A percentile compares a stretch with the other conserved stretches of the same genome.
phyloP scores from a whole-genome alignment of 2,888 invertebrate species.

The Rosalia funebris region DNA sequence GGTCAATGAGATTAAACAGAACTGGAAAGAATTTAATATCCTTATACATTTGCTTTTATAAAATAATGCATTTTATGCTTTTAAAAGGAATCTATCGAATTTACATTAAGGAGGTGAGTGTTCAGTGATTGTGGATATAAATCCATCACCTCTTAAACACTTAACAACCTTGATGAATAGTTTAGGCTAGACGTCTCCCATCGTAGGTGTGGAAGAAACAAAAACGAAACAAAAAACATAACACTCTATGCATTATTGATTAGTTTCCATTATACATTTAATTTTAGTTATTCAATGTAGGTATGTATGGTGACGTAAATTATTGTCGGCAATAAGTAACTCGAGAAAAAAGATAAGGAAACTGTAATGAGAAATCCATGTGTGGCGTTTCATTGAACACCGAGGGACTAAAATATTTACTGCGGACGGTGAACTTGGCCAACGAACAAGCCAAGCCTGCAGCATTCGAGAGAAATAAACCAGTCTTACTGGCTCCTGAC shows the following conservation, averaged over 20 bases:
- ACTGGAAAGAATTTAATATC: background rate
- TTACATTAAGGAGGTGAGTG: too few species aligned
- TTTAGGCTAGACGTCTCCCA: conserved; percentile 18
- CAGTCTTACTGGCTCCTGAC: conserved; percentile 60
- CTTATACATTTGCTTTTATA: background rate
- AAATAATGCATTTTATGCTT: background rate
- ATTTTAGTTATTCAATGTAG: conserved; percentile 35
- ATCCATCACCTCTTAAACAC: conserved; percentile 8
- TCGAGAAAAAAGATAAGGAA: conserved; percentile 41
- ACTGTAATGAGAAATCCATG: conserved; percentile 56
- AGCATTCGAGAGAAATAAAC: conserved; percentile 55
- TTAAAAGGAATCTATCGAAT: background rate
- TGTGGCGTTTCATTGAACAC: conserved; percentile 57
- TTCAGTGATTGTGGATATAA: background rate
- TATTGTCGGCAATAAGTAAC: conserved; percentile 36
- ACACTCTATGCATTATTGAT: conserved; percentile 36
- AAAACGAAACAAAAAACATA: conserved; percentile 26
- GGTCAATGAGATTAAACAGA: too few species aligned
- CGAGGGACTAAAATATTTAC: conserved; percentile 60
- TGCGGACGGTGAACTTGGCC: conserved; percentile 58
- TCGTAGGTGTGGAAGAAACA: conserved; percentile 15
- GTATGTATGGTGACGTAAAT: conserved; percentile 32
- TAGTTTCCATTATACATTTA: conserved; percentile 33
- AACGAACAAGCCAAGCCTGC: conserved; percentile 35
- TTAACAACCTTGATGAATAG: conserved; percentile 14